These are phyloP conservation scores for Pentamera pediparva DNA, from an alignment of 53 echinoderm and acorn worm genomes.

Conservation along the genomic window DNA sequence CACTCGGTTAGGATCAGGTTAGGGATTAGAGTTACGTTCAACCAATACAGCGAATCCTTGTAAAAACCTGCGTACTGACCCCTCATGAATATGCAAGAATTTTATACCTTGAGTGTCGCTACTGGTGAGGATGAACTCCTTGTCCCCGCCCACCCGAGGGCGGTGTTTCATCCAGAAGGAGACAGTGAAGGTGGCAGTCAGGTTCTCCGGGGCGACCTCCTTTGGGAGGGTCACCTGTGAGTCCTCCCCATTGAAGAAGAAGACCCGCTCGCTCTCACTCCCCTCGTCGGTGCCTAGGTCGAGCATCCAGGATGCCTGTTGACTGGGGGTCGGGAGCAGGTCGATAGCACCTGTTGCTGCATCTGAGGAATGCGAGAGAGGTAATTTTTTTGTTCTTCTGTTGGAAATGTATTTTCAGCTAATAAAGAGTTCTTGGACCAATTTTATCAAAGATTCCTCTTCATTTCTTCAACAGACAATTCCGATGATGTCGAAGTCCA, in stretches of 20 bases:
- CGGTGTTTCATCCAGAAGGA: conserved; percentile 97
- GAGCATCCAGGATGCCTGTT: conserved; percentile 79
- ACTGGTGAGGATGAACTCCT: conserved; percentile 83
- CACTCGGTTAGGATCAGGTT: too few relatives aligned
- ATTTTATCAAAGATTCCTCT: too few relatives aligned
- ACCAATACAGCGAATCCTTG: not conserved
- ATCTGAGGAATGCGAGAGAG: conserved; percentile 26
- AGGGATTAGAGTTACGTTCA: too few relatives aligned
- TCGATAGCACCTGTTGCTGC: conserved; percentile 68
- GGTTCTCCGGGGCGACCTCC: conserved; percentile 74
- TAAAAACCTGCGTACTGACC: not conserved
- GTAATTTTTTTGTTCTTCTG: too few relatives aligned
- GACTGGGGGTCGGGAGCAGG: conserved; percentile 74
- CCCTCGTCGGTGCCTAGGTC: conserved; percentile 87
- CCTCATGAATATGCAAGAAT: not conserved
- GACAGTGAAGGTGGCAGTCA: conserved; percentile 70
- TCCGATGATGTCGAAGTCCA: too few relatives aligned
- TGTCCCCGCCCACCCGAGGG: conserved; percentile 58
- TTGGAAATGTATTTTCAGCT: too few relatives aligned
- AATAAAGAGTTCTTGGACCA: too few relatives aligned
- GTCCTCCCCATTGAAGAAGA: conserved; percentile 82
- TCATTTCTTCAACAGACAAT: too few relatives aligned
- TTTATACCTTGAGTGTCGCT: conserved; percentile 83
- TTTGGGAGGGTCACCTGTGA: conserved; percentile 71
- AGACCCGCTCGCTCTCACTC: conserved; percentile 91